A percentile compares a stretch with the other conserved stretches of the same genome.
Conservation (phyloP, 1,140 invertebrate species). For the Atopsyche davidsoni region DNA sequence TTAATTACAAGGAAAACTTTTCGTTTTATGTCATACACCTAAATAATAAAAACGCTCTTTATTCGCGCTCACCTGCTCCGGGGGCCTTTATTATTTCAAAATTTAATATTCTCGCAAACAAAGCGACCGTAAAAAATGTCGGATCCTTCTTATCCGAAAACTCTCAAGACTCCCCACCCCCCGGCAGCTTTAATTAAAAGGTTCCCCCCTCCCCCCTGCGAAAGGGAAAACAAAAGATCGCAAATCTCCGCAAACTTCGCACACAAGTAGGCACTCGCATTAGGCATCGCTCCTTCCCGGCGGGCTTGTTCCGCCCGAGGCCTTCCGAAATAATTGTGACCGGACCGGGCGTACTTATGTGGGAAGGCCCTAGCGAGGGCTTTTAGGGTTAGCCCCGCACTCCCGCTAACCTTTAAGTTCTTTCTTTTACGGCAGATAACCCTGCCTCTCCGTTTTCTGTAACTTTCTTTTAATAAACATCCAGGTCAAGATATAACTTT, state of each 20-base stretch:
- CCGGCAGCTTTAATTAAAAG: constrained; percentile 29
- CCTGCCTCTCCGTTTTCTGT: no score
- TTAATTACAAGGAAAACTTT: constrained; percentile 2
- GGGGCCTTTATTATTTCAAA: constrained; percentile 18
- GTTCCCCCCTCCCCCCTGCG: constrained; percentile 9
- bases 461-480: neutral
- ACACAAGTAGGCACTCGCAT: constrained; percentile 23
- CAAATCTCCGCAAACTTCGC: constrained; percentile 27
- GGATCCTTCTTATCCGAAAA: constrained; percentile 25
- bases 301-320: constrained; percentile 9
- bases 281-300: constrained; percentile 23
- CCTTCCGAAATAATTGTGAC: constrained; percentile 19
- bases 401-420: no score
- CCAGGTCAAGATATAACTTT: neutral
- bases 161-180: constrained; percentile 19
- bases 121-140: constrained; percentile 13
- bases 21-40: neutral
- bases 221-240: constrained; percentile 29
- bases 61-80: constrained; percentile 7
- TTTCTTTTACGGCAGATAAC: no score
- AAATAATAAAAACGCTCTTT: constrained; percentile 7
- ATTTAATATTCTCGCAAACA: constrained; percentile 23
- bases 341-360: constrained; percentile 12
- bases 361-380: constrained; percentile 2
- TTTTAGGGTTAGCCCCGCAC: constrained; percentile 16